These are phyloP conservation scores for Motacilla alba DNA, from an alignment of 2,113 vertebrate species.

Conservation along the genomic window DNA sequence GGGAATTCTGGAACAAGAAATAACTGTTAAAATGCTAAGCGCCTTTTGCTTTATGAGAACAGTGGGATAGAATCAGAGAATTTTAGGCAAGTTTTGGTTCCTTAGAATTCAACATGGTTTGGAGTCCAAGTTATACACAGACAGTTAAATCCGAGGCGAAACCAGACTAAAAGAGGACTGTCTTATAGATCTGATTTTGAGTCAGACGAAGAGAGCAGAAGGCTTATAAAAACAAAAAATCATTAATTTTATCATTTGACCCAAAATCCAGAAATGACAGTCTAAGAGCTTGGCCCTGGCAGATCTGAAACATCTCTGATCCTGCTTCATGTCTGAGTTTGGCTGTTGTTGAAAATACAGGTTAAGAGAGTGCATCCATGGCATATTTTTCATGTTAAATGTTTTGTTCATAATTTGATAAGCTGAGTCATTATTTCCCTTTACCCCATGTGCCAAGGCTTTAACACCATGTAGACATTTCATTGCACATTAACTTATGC, in stretches of 20 bases:
- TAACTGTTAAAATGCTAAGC: background rate
- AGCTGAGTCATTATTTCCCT: background rate
- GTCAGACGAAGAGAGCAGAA: background rate
- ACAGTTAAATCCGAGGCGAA: background rate
- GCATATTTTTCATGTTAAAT: background rate
- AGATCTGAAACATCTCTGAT: background rate
- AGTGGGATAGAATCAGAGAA: background rate
- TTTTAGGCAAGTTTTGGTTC: background rate
- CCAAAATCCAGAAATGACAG: background rate
- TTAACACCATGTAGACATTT: accelerated
- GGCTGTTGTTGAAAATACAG: background rate
- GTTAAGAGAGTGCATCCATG: background rate
- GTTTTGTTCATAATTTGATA: background rate
- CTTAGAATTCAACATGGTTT: background rate
- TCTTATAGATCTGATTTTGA: background rate
- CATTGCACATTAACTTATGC: background rate
- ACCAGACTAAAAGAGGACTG: background rate
- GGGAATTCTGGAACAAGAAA: background rate
- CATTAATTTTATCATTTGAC: background rate
- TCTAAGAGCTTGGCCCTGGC: background rate
- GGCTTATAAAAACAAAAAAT: background rate
- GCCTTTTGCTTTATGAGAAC: background rate
- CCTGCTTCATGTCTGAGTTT: background rate
- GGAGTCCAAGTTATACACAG: background rate
- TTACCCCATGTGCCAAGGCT: background rate